Evolutionary conservation across 64 coral and sea anemone species (phyloP).

Genomic region (Porites australiensis): DNA sequence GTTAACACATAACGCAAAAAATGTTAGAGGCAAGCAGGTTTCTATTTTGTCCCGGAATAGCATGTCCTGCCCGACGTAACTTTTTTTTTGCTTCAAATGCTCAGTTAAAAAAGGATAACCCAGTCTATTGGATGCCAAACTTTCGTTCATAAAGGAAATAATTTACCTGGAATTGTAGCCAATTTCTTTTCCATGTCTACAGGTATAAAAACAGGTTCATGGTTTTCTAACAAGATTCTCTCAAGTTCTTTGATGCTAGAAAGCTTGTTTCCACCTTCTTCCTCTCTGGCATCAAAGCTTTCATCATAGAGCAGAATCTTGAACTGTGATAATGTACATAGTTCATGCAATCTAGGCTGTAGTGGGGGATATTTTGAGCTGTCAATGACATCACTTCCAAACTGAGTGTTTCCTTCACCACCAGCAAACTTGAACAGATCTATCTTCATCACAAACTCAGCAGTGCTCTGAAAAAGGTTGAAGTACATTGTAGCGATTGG

Average conservation of each 20-base stretch:
- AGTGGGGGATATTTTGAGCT: constrained; percentile 9
- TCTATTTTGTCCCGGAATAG: too few species aligned
- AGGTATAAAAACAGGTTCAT: constrained; percentile 5
- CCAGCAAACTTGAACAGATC: constrained; percentile 32
- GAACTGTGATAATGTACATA: neutral
- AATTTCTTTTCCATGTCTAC: constrained; percentile 10
- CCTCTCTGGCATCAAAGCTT: neutral
- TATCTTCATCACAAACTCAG: constrained; percentile 14
- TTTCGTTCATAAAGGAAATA: too few species aligned
- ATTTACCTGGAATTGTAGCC: constrained; percentile 31
- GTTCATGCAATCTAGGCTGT: neutral
- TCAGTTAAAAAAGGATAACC: too few species aligned
- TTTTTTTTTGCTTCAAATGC: too few species aligned
- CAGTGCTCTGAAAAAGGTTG: neutral
- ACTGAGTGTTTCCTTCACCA: constrained; percentile 31
- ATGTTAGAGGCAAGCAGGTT: too few species aligned
- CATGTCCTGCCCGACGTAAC: too few species aligned
- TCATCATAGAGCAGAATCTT: neutral
- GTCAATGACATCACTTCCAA: constrained; percentile 9
- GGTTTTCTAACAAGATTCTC: neutral
- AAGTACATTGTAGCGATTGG: too few species aligned
- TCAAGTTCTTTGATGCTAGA: neutral
- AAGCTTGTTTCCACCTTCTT: neutral
- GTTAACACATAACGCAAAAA: too few species aligned
- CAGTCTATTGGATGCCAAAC: too few species aligned